Conservation (phyloP, 1,140 invertebrate genomes). For the Nymphalis io region DNA sequence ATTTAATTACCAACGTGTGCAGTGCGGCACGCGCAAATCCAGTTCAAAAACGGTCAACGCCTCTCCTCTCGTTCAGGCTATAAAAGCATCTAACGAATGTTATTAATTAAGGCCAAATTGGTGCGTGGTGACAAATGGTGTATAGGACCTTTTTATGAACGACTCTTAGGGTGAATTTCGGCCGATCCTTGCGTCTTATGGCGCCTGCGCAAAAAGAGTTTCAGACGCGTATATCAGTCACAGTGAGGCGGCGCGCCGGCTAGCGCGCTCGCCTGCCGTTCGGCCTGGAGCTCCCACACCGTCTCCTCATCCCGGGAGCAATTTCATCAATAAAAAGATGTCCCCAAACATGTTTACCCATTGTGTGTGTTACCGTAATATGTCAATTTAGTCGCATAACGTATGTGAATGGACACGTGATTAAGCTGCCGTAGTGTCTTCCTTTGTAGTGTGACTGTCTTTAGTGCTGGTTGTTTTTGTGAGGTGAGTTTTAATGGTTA, state of each 20-base stretch:
- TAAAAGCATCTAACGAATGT: conserved; percentile 21
- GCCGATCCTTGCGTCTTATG: conserved; percentile 66
- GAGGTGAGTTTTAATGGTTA: conserved; percentile 66
- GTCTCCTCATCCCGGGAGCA: conserved; percentile 40
- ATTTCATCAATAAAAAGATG: conserved; percentile 71
- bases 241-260: conserved; percentile 75
- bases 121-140: conserved; percentile 4
- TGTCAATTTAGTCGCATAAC: conserved; percentile 64
- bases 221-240: conserved; percentile 64
- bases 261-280: conserved; percentile 73
- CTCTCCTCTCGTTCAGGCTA: background rate
- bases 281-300: conserved; percentile 36
- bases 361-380: conserved; percentile 50
- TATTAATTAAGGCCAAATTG: conserved; percentile 29
- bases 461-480: conserved; percentile 70
- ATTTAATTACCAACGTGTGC: conserved; percentile 79
- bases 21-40: conserved; percentile 71
- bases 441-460: conserved; percentile 64
- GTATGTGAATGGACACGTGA: conserved; percentile 43
- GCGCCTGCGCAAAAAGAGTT: conserved; percentile 68
- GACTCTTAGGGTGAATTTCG: conserved; percentile 61
- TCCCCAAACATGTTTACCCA: conserved; percentile 44
- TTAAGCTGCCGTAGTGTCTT: conserved; percentile 64
- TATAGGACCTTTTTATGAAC: conserved; percentile 47
- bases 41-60: conserved; percentile 37